A percentile compares a stretch with the other conserved stretches of the same genome.
These are phyloP conservation scores for Cyanoderma ruficeps DNA, from an alignment of 2,113 vertebrate species.

Conservation along the genomic window DNA sequence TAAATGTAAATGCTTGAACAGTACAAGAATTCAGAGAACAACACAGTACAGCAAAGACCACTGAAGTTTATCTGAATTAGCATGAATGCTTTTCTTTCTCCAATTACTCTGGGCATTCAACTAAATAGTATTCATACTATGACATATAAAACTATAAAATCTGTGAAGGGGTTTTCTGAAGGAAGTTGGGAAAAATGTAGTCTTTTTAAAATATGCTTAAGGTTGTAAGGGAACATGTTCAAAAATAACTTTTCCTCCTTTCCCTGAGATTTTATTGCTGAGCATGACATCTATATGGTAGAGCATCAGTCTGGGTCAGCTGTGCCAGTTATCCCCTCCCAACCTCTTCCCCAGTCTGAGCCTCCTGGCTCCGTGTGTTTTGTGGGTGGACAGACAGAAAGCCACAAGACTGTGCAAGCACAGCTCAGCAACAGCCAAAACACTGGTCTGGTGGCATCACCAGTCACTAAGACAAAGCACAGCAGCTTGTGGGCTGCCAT, in stretches of 20 bases:
- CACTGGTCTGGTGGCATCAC: neutral
- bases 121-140: constrained; percentile 44
- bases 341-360: neutral
- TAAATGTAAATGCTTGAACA: constrained; percentile 41
- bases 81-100: constrained; percentile 28
- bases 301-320: neutral
- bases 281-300: neutral
- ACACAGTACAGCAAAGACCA: constrained; percentile 1
- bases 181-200: neutral
- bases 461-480: neutral
- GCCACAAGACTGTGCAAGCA: neutral
- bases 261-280: neutral
- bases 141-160: constrained; percentile 48
- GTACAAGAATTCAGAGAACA: constrained; percentile 31
- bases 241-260: neutral
- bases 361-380: neutral
- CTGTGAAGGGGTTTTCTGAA: constrained; percentile 46
- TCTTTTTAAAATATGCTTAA: constrained; percentile 11
- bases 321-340: rapidly evolving
- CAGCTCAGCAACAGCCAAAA: neutral
- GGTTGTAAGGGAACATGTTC: neutral
- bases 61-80: constrained; percentile 61
- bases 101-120: constrained; percentile 22
- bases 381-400: neutral
- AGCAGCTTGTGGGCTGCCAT: neutral